Base-by-base conservation (phyloP, 2,113 vertebrate genomes). In the Clarias gariepinus region DNA sequence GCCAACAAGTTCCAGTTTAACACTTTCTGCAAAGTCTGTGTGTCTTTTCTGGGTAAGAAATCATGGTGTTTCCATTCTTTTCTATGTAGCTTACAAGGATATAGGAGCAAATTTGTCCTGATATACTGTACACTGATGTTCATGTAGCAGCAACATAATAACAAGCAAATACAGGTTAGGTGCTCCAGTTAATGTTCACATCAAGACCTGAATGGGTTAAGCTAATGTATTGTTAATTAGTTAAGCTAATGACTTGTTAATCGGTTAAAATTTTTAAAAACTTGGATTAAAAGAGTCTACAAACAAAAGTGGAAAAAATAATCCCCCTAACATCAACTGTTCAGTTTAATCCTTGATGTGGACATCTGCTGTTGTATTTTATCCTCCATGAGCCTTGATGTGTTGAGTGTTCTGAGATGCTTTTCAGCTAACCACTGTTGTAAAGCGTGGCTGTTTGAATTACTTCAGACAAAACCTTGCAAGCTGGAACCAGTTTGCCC, bases 1-100 rank as follows among this genome's bases (percentile, higher is more conserved):
- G 98, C 98, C 93, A 99, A 97, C 97, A 99, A 98, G 94, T 99
- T 99, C 94, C 98, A 98, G 95, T 99, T 99, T 94, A 98, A 97
- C 93, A 99, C 98, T 87, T 99, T 99, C 95, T 99, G 98, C 92
- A 98, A 98, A 97, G 97, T 99, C 95, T 99, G 98, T 33, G 95
- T 99, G 89, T 99, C 98, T 0, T 99, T 99, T 91, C 93, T 99
- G 68, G 98, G 98, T 99, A 96, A 94, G 98, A 58, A 76, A 11
- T 11, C 71, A 16, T 25, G 1, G 25, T 69, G 63, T 18, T 66
- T 82, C 9, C 25, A 69, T 83, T 83, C 18, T 33, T 30, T n/a
- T 69, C 8, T 69, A 28, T 18, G 10, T 28, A 78, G 25, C 18
- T 10, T 55, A 82, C 16, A 53, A 28, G 47, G 33, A 33, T 36